Evolutionary conservation across 2,113 vertebrate genomes (phyloP).

Genomic region (Hemiprocne comata): DNA sequence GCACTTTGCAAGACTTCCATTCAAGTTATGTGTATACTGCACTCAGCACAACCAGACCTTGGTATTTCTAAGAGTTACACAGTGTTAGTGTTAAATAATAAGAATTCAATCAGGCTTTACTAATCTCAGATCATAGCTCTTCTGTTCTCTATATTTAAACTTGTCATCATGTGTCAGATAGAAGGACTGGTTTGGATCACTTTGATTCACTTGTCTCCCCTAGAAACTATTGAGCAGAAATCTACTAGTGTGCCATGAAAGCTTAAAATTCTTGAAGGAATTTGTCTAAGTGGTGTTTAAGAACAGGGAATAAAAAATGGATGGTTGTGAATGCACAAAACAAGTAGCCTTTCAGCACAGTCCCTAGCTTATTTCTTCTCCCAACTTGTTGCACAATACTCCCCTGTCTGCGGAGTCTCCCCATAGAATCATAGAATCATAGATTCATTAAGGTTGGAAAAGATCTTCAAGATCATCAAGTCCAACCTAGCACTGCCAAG

Average conservation of each 20-base stretch:
- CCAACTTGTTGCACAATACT: not conserved
- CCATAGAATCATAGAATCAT: not conserved
- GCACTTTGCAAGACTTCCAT: not conserved
- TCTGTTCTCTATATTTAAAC: not conserved
- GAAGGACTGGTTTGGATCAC: not conserved
- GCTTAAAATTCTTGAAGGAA: not conserved
- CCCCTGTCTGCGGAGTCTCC: not conserved
- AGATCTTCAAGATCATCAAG: no score
- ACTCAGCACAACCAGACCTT: not conserved
- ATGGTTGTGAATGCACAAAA: not conserved
- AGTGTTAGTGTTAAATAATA: not conserved
- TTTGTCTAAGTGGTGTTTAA: not conserved
- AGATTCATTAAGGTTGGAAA: not conserved
- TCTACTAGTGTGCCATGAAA: not conserved
- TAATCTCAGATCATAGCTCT: not conserved
- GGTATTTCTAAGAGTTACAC: not conserved
- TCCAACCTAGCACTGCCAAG: no score
- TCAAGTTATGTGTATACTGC: not conserved
- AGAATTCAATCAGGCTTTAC: not conserved
- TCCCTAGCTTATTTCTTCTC: not conserved
- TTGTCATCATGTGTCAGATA: not conserved
- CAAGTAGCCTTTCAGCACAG: not conserved
- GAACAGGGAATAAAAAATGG: not conserved
- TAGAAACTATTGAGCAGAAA: not conserved
- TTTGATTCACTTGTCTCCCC: not conserved